Evolutionary conservation across 2,888 invertebrate genomes (phyloP).

Genomic region (Philhelius pedissequus): DNA sequence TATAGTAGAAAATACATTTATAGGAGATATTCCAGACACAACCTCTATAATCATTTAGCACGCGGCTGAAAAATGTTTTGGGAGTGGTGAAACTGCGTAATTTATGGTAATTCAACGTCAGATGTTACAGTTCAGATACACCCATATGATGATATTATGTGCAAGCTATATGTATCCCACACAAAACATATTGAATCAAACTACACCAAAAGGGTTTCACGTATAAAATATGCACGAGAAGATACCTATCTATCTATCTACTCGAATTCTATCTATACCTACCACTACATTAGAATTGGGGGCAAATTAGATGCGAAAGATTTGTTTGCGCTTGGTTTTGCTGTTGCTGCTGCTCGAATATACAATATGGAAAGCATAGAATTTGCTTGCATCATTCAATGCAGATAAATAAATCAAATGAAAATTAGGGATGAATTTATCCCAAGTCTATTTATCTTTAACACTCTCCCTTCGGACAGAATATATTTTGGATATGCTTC

Average conservation of each 20-base stretch:
- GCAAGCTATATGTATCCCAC: slow-evolving; percentile 28
- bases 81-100: slow-evolving; percentile 69
- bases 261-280: neutral
- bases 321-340: slow-evolving; percentile 2
- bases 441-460: slow-evolving; percentile 26
- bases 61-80: slow-evolving; percentile 35
- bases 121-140: slow-evolving; percentile 74
- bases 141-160: slow-evolving; percentile 27
- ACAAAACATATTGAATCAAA: slow-evolving; percentile 75
- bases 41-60: slow-evolving; percentile 30
- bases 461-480: slow-evolving; percentile 24
- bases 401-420: slow-evolving; percentile 57
- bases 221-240: slow-evolving; percentile 52
- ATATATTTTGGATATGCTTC: slow-evolving; percentile 4
- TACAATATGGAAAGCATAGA: neutral
- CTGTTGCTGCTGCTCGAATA: neutral
- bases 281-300: slow-evolving; percentile 8
- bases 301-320: slow-evolving; percentile 28
- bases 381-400: slow-evolving; percentile 53
- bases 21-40: slow-evolving; percentile 22
- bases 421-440: slow-evolving; percentile 45
- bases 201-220: slow-evolving; percentile 74
- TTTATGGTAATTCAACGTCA: slow-evolving; percentile 77
- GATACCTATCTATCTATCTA: slow-evolving; percentile 6
- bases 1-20: slow-evolving; percentile 2